Conservation (phyloP, 1,140 invertebrate species). For the Brachionus calyciflorus region DNA sequence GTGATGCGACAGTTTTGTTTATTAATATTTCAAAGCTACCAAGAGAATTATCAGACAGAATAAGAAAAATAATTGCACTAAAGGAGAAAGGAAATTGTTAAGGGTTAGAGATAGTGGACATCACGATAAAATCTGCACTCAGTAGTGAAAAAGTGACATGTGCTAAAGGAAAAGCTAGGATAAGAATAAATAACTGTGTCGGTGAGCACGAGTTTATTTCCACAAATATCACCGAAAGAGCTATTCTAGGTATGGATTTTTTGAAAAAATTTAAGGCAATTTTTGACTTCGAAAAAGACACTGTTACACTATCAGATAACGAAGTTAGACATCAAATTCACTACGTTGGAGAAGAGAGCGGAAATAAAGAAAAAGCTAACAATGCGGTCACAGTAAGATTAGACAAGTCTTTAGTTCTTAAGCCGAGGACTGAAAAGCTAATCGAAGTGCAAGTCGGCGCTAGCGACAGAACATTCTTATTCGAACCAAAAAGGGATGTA, state of each 20-base stretch:
- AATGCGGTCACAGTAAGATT: slow-evolving; percentile 1
- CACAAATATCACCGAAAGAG: not conserved
- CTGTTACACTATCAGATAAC: not conserved
- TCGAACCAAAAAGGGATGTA: not conserved
- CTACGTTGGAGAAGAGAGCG: not conserved
- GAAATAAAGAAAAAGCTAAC: not conserved
- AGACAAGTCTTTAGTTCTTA: not conserved
- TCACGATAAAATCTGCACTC: not conserved
- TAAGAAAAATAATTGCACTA: not conserved
- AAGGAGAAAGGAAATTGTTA: not conserved
- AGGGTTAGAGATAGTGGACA: not conserved
- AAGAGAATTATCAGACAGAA: not conserved
- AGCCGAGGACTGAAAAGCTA: not conserved
- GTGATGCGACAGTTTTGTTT: slow-evolving; percentile 2
- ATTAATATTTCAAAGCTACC: not conserved
- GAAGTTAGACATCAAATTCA: not conserved
- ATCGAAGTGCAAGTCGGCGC: not conserved
- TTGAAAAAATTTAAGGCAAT: not conserved
- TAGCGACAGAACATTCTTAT: not conserved
- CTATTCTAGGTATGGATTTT: not conserved
- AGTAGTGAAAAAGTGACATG: not conserved
- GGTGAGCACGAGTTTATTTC: slow-evolving; percentile 3
- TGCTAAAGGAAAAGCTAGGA: not conserved
- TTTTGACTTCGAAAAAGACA: slow-evolving; percentile 25
- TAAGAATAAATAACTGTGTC: not conserved